phyloP scores from a whole-genome alignment of 2,888 invertebrate genomes.

The Drosophila sordidula region DNA sequence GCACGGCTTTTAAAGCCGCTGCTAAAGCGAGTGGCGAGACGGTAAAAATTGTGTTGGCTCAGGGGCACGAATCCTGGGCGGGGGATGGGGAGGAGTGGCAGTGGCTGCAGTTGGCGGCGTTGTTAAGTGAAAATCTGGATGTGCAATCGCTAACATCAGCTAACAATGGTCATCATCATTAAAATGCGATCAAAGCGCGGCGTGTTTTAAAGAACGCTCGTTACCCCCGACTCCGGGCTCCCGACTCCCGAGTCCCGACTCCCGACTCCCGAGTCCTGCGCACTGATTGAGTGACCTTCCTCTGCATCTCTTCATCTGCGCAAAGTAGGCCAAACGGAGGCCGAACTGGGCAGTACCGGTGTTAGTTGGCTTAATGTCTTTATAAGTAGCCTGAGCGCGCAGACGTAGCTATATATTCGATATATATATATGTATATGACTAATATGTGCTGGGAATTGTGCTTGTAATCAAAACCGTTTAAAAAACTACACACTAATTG shows the following conservation, averaged over 20 bases:
- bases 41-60: slow-evolving; percentile 17
- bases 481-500: slow-evolving; percentile 78
- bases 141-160: slow-evolving; percentile 83
- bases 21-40: neutral
- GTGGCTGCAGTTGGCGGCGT: slow-evolving; percentile 53
- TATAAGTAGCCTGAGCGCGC: slow-evolving; percentile 67
- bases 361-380: slow-evolving; percentile 76
- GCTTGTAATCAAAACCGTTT: slow-evolving; percentile 83
- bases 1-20: slow-evolving; percentile 61
- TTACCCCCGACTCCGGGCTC: slow-evolving; percentile 2
- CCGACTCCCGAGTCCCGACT: neutral
- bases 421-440: slow-evolving; percentile 7
- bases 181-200: slow-evolving; percentile 83
- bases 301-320: slow-evolving; percentile 16
- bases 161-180: slow-evolving; percentile 85
- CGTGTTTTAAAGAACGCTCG: slow-evolving; percentile 45
- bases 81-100: too few species aligned
- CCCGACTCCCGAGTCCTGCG: slow-evolving; percentile 33
- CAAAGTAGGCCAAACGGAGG: slow-evolving; percentile 69
- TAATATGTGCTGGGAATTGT: slow-evolving; percentile 46
- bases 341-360: slow-evolving; percentile 37
- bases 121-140: slow-evolving; percentile 82
- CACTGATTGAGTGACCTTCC: slow-evolving; percentile 76
- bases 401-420: slow-evolving; percentile 3
- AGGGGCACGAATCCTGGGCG: slow-evolving; percentile 9